Base-by-base conservation (phyloP, 2,888 invertebrate species). In the Melitaea athalia region DNA sequence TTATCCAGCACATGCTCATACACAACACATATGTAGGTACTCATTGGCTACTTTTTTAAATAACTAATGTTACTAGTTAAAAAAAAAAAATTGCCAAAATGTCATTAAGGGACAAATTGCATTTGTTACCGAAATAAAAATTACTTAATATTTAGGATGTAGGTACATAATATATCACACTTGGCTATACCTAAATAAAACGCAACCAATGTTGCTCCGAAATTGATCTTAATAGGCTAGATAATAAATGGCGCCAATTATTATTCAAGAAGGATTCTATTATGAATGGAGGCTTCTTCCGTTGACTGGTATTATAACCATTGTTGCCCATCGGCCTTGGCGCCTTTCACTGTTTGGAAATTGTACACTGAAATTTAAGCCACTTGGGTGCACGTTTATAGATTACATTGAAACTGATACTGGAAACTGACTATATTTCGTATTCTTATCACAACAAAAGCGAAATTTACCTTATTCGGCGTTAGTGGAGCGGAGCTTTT, bases 291-390 rank as follows among this genome's bases (percentile, higher is more conserved):
- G 79, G 81, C 81, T 73, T 82, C 84, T 84, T 85, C 88, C 89
- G 76, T 66, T 86, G 87, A 84, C 79, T 77, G 73, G 78, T 72
- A 72, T 74, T 72, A 69, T 53, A 63, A 64, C 74, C 81, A 86
- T 87, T 87, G 79, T 80, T 78, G 85, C 45, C 70, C 74, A 57
- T 42, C 57, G 86, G 86, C 88, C 88, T 88, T 88, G 85, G 76
- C 77, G 87, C 88, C 89, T 88, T 89, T 89, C 89, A 88, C 89
- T 79, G 81, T 81, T 82, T 84, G 85, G 83, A 84, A 87, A 88
- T 85, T 86, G 83, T 83, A 81, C 77, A 57, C 81, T 80, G 79
- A 81, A 82, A 80, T 78, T 79, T 80, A 64, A 80, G 80, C 79
- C 57, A 64, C 64, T 65, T 38, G n/a, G 61, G 61, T 67, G 65